phyloP scores from a whole-genome alignment of 2,797 vertebrate genomes.

The Aythya fuligula region DNA sequence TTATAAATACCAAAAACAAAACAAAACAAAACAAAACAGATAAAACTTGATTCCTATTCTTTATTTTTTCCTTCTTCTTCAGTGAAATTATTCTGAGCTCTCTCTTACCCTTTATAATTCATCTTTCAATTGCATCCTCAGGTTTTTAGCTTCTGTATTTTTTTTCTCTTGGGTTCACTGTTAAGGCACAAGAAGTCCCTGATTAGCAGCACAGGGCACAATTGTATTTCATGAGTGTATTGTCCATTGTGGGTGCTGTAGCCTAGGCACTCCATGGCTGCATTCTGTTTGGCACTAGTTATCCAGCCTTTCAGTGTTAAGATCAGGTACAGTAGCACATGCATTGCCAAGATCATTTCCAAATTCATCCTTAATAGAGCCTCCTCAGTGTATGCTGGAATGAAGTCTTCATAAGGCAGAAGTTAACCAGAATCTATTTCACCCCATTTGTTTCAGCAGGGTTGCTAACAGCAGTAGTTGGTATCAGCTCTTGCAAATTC shows the following conservation, averaged over 20 bases:
- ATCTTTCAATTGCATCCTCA: not conserved
- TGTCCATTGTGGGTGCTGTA: not conserved
- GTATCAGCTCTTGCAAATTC: not conserved
- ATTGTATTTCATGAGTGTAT: not conserved
- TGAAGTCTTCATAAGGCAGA: not conserved
- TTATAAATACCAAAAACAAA: not conserved
- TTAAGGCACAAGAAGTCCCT: not conserved
- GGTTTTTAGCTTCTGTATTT: not conserved
- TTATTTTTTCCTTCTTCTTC: not conserved
- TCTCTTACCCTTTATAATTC: not conserved
- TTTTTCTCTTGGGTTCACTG: not conserved
- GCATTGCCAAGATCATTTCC: not conserved
- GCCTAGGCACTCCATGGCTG: not conserved
- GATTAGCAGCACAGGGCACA: not conserved
- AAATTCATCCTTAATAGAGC: not conserved
- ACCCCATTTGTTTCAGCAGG: not conserved
- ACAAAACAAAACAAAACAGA: not conserved
- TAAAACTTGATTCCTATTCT: not conserved
- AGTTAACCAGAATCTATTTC: not conserved
- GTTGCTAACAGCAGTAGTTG: not conserved
- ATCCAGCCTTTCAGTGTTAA: not conserved
- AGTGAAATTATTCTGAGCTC: not conserved
- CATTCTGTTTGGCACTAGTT: not conserved
- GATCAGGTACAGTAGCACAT: not conserved
- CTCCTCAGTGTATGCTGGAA: not conserved